Evolutionary conservation across 2,888 invertebrate genomes (phyloP).

Genomic region (Coelinius sp.): DNA sequence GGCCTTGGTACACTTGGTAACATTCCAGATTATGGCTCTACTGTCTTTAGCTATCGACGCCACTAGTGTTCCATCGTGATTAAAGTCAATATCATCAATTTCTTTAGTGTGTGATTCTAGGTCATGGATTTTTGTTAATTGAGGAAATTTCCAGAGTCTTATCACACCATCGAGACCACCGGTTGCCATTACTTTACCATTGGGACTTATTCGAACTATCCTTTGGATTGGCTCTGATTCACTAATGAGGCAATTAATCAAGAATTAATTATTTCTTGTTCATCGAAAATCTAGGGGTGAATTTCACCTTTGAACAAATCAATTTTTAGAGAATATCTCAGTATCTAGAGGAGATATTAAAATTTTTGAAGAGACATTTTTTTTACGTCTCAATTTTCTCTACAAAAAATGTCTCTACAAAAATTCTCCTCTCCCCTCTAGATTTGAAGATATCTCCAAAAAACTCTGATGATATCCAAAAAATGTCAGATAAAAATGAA

Average conservation of each 20-base stretch:
- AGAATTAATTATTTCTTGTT: neutral
- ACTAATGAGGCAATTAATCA: constrained; percentile 60
- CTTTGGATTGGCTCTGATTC: constrained; percentile 87
- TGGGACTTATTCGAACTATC: constrained; percentile 84
- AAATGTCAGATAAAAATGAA: neutral
- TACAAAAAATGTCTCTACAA: too few relatives aligned
- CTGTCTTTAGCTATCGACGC: constrained; percentile 92
- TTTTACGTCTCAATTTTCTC: too few relatives aligned
- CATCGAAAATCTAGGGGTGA: neutral
- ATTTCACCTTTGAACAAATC: too few relatives aligned
- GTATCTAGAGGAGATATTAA: too few relatives aligned
- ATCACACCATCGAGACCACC: constrained; percentile 92
- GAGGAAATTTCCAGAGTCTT: constrained; percentile 91
- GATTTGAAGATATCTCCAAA: too few relatives aligned
- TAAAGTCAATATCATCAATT: constrained; percentile 95
- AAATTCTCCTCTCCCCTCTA: too few relatives aligned
- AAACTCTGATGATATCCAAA: too few relatives aligned
- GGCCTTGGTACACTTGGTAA: constrained; percentile 77
- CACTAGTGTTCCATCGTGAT: constrained; percentile 82
- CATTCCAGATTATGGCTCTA: constrained; percentile 85
- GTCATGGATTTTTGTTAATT: constrained; percentile 79
- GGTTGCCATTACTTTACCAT: constrained; percentile 87
- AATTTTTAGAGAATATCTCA: too few relatives aligned
- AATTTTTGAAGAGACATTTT: too few relatives aligned
- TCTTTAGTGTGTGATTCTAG: constrained; percentile 89